phyloP scores from a whole-genome alignment of 2,888 invertebrate genomes.

The Campopleginae sp. region DNA sequence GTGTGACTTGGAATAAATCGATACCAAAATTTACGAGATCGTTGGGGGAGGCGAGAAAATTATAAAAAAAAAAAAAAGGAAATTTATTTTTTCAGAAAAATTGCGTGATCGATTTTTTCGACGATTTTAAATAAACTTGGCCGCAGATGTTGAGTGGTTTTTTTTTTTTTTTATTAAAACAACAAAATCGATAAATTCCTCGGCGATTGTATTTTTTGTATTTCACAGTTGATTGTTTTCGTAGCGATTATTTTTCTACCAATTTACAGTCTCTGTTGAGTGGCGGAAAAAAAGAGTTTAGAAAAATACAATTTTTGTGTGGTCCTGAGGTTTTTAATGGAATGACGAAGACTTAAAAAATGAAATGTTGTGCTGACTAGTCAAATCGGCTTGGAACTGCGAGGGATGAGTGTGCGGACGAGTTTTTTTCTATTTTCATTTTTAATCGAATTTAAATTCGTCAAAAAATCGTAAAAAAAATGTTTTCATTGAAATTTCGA shows the following conservation, averaged over 20 bases:
- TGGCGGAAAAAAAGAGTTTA: not conserved
- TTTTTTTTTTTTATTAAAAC: not conserved
- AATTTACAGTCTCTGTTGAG: constrained; percentile 3
- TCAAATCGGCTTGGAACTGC: not conserved
- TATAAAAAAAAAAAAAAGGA: not conserved
- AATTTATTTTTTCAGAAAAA: constrained; percentile 17
- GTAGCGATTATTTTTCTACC: constrained; percentile 8
- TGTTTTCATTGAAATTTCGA: not conserved
- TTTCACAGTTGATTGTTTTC: not conserved
- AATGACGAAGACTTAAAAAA: constrained; percentile 13
- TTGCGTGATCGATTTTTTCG: not conserved
- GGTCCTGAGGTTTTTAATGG: constrained; percentile 13
- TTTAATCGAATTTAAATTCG: not conserved
- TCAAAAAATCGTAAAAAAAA: not conserved
- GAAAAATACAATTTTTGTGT: constrained; percentile 24
- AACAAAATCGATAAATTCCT: not conserved
- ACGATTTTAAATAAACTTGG: constrained; percentile 7
- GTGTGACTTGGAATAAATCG: constrained; percentile 33
- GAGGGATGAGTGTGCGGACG: not conserved
- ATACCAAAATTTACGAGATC: constrained; percentile 30
- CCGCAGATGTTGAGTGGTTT: not conserved
- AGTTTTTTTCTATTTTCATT: not conserved
- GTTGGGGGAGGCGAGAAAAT: constrained; percentile 19
- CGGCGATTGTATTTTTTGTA: not conserved
- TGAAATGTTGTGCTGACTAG: not conserved